Conservation (phyloP, 2,113 vertebrate species). For the Thinocorus orbignyianus region DNA sequence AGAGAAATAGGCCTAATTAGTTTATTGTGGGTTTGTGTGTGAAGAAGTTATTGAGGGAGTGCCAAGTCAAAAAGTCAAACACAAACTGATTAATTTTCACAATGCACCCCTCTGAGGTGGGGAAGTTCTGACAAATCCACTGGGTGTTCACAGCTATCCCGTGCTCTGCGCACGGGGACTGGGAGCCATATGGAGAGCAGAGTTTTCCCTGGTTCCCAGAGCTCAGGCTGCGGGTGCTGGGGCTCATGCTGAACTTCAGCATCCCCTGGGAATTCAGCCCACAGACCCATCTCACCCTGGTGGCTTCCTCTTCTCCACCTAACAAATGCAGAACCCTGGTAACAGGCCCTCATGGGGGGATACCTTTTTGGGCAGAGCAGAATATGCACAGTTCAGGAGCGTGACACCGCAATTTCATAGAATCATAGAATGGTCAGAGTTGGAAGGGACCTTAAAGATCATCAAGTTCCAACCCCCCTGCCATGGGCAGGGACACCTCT, state of each 20-base stretch:
- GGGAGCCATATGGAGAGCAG: conserved; percentile 39
- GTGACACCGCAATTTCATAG: background rate
- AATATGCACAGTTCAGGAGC: background rate
- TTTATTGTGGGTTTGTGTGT: conserved; percentile 65
- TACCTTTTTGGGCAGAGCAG: background rate
- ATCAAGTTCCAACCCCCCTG: too few relatives aligned
- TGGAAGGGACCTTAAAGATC: too few relatives aligned
- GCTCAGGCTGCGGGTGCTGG: fast-evolving
- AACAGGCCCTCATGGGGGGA: background rate
- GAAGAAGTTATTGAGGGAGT: conserved; percentile 27
- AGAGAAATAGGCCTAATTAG: conserved; percentile 55
- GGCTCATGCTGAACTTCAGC: background rate
- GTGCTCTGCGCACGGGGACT: background rate
- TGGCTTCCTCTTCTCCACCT: background rate
- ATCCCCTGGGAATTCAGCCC: background rate
- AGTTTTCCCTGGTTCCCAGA: background rate
- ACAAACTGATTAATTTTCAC: conserved; percentile 73
- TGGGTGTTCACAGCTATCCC: conserved; percentile 62
- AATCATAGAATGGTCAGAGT: too few relatives aligned
- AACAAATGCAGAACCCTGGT: background rate
- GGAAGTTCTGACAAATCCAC: conserved; percentile 65
- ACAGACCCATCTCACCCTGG: fast-evolving
- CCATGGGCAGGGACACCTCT: too few relatives aligned
- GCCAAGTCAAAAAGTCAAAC: conserved; percentile 66
- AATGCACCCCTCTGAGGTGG: conserved; percentile 68